Evolutionary conservation across 2,113 vertebrate species (phyloP), one percentile per base, ranked within the genome.

Genomic region (Glaucidium brasilianum): DNA sequence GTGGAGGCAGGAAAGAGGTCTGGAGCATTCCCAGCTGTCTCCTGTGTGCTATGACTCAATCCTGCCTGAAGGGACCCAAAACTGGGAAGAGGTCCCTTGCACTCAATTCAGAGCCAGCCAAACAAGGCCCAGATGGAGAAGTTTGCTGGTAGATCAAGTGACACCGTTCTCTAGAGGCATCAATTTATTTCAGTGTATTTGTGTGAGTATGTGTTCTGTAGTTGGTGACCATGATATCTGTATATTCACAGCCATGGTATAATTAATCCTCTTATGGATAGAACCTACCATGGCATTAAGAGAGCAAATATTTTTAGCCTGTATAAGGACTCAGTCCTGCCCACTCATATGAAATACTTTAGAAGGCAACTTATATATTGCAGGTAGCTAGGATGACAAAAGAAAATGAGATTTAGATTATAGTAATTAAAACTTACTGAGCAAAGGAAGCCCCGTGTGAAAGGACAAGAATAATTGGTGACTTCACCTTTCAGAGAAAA

Each of bases 241-340:
- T 86, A 45, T 86, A 75, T 88, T 95, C 92, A 81, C 92, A 96
- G 96, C 6, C 72, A 85, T 75, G 83, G 60, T 78, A 95, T 96
- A 89, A 95, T 95, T 94, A 96, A 96, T 95, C 92, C 92, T 94
- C 79, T 95, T 93, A 93, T 9, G n/a, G 64, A 86, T 47, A 81
- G 90, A 96, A 84, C 27, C 39, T 78, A 90, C 72, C 43, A 67
- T 78, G 76, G 76, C 72, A 95, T 94, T 96, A 94, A 81, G 56
- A 93, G 30, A 87, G 90, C 83, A 92, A 94, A 96, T 95, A 94
- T 94, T 94, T 97, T 96, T 96, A 95, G 91, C 52, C 45, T 75
- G 17, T 80, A 6, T 89, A 75, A 84, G 45, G n/a, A 96, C 25
- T 87, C 80, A 75, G 37, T 93, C 43, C 68, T 88, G 52, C 88